Conservation (phyloP, 2,797 vertebrate genomes). For the Gadopsis bispinosus region DNA sequence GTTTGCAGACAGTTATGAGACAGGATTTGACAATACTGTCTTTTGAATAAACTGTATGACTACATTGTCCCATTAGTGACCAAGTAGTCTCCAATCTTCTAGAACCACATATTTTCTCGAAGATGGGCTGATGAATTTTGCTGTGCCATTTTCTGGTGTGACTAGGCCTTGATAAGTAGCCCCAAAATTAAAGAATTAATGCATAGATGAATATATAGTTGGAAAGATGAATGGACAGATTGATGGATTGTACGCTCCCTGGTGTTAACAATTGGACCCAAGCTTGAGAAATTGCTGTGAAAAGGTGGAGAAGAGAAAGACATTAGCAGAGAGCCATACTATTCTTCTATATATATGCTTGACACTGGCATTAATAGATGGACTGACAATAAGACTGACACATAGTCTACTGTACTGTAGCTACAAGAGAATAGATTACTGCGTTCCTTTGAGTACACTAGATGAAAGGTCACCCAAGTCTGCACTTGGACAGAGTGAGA, state of each 20-base stretch:
- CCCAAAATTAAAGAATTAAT: not conserved
- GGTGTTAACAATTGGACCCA: not conserved
- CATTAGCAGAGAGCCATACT: constrained; percentile 3
- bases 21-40: not conserved
- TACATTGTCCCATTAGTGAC: not conserved
- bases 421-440: constrained; percentile 39
- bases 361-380: constrained; percentile 24
- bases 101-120: too few species aligned
- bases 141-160: too few species aligned
- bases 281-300: constrained; percentile 16
- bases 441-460: constrained; percentile 31
- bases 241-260: not conserved
- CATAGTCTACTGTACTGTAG: constrained; percentile 6
- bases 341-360: not conserved
- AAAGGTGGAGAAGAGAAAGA: not conserved
- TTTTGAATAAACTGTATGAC: not conserved
- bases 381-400: constrained; percentile 14
- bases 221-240: constrained; percentile 5
- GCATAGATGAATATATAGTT: not conserved
- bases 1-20: not conserved
- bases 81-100: too few species aligned
- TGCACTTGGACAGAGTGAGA: constrained; percentile 12
- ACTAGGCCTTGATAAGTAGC: not conserved
- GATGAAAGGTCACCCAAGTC: constrained; percentile 39
- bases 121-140: too few species aligned